These are phyloP conservation scores for Crocodylus rhombifer DNA, from an alignment of 2,797 vertebrate species.

Conservation along the genomic window DNA sequence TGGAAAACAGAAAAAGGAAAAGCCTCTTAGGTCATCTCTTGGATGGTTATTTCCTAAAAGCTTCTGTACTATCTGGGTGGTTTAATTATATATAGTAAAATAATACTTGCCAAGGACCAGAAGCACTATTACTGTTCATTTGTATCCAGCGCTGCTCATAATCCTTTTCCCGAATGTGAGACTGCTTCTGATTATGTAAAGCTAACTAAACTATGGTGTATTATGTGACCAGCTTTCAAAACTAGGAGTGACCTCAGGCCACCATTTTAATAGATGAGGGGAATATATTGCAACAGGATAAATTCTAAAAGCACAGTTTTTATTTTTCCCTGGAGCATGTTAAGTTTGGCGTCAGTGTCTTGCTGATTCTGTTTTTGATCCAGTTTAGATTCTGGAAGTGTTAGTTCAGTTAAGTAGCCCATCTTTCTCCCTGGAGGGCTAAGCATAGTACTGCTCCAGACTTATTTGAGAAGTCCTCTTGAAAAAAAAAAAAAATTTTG, in stretches of 20 bases:
- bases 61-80: not conserved
- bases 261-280: not conserved
- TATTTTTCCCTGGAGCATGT: not conserved
- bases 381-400: not conserved
- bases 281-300: not conserved
- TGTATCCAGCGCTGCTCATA: not conserved
- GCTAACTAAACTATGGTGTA: not conserved
- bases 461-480: not conserved
- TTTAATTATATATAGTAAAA: not conserved
- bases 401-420: not conserved
- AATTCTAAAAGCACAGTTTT: not conserved
- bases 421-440: not conserved
- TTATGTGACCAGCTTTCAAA: not conserved
- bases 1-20: not conserved
- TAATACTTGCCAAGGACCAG: not conserved
- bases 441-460: accelerated
- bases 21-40: not conserved
- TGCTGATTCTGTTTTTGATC: not conserved
- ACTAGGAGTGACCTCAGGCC: not conserved
- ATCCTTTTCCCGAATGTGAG: not conserved
- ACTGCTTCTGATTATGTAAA: not conserved
- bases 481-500: not conserved
- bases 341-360: not conserved
- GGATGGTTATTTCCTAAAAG: not conserved
- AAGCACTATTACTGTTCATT: not conserved